Base-by-base conservation (phyloP, 2,113 vertebrate species). In the Mobula hypostoma region DNA sequence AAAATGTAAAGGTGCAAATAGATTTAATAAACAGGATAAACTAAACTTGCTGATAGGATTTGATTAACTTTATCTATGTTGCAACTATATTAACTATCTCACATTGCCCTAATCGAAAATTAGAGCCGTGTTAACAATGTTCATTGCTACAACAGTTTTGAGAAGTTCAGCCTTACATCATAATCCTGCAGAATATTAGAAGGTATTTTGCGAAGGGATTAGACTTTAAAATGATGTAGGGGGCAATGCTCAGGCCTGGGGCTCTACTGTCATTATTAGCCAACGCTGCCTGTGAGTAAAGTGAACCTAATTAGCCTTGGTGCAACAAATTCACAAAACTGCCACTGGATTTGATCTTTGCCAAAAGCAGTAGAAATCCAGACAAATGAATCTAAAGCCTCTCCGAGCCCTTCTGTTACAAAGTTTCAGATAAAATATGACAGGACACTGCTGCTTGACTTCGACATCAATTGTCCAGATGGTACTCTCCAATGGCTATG, bases 301-400 rank as follows among this genome's bases (percentile, higher is more conserved):
- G 96, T 96, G 68, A 96, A 96, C 96, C 94, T 97, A 97, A 97
- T 97, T 97, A 97, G 95, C 96, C 96, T 96, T 96, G 96, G 97
- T 96, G 96, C 96, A 96, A 96, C 95, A 96, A 96, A 96, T 96
- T 96, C 97, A 95, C 96, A 96, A 95, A 97, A 96, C 95, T 96
- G 96, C 96, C 95, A 94, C 96, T 96, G 96, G 96, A 96, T 97
- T 94, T 95, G 96, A 97, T 96, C 97, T 97, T 96, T 97, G 96
- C 97, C 96, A 97, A 96, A 95, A 97, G 96, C 96, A 96, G 94
- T 91, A 95, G 96, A 85, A 94, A 94, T 95, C 95, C 95, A 96
- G 95, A 97, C 96, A 96, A 97, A 96, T 96, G 96, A 97, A 95
- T 96, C 95, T 96, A 96, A 97, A 96, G 96, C 94, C 96, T 96